Base-by-base conservation (phyloP, 2,113 vertebrate genomes). In the Zeus faber region DNA sequence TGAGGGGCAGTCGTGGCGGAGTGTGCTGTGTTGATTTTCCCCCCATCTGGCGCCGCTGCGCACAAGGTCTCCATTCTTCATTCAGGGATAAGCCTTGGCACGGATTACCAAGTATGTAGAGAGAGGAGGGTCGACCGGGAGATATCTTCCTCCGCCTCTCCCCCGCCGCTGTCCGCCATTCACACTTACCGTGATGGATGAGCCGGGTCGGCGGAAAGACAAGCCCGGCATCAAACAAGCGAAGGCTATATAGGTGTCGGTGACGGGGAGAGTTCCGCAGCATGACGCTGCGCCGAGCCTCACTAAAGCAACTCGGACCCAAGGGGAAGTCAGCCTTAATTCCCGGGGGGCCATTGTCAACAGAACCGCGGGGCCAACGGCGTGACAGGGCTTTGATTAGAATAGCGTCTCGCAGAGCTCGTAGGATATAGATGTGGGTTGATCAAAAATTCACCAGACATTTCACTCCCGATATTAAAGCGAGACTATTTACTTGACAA, bases 161-260 rank as follows among this genome's bases (percentile, higher is more conserved):
- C 62, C 75, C 66, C 78, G 64, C 61, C 18, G 53, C 52, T 31
- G 43, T 59, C 79, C 64, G 76, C 82, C 85, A 85, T 82, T 86
- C 84, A 86, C 70, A 76, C 48, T 85, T 84, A 81, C 73, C 49
- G 82, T 88, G 88, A 89, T 90, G 79, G 85, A 89, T 89, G 86
- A 87, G 82, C 64, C 31, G 20, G 51, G 52, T 62, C 37, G 65
- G 65, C 37, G 20, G 57, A 25, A 65, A 76, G 82, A 84, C 86
- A 84, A 74, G 74, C 67, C 53, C 64, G 23, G 81, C 76, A 82
- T 86, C 80, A 79, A 80, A 85, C 83, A 74, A 62, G 54, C 69
- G 74, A 64, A 53, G 67, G 64, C 60, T 14, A n/a, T n/a, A n/a
- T 40, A 69, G 72, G 74, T 72, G 73, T 79, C 77, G 67, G 51